phyloP scores from a whole-genome alignment of 2,113 vertebrate species.

The Hiodon alosoides region DNA sequence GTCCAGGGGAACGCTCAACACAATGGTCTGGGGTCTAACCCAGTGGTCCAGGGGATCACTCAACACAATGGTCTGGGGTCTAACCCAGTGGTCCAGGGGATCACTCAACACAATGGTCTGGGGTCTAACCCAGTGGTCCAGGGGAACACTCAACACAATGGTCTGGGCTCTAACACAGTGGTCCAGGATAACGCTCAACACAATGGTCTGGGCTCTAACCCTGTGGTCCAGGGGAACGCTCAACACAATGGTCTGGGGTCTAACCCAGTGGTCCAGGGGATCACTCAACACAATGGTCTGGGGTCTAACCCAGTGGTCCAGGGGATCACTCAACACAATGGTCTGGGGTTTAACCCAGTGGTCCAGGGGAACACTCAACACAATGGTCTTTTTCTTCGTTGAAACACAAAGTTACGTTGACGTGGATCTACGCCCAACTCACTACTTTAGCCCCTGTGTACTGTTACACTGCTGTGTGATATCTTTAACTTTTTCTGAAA shows the following conservation, averaged over 20 bases:
- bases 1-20: too few species aligned
- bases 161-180: too few species aligned
- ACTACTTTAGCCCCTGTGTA: not conserved
- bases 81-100: too few species aligned
- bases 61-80: too few species aligned
- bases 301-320: not conserved
- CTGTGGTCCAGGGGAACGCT: too few species aligned
- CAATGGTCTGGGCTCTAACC: not conserved
- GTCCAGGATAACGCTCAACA: not conserved
- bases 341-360: not conserved
- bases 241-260: too few species aligned
- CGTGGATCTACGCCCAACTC: not conserved
- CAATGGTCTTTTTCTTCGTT: not conserved
- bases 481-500: not conserved
- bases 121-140: too few species aligned
- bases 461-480: not conserved
- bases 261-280: not conserved
- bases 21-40: too few species aligned
- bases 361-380: not conserved
- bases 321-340: not conserved
- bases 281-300: too few species aligned
- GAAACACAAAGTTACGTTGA: not conserved
- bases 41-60: too few species aligned
- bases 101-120: too few species aligned
- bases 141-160: too few species aligned